Evolutionary conservation across 23 tunicate species (phyloP).

Genomic region (Trididemnum miniatum): DNA sequence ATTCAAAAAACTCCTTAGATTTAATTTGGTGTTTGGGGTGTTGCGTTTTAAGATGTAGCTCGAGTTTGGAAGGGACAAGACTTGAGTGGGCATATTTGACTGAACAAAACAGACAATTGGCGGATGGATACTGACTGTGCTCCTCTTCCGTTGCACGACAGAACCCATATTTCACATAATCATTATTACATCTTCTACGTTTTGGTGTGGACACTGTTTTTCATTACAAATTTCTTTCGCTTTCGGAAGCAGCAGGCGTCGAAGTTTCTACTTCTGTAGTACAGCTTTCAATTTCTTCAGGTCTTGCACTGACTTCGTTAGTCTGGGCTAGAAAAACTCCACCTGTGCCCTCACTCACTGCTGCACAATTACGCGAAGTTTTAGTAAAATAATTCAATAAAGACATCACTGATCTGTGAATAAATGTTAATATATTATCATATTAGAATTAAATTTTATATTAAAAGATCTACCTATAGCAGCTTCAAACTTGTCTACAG

Average conservation of each 20-base stretch:
- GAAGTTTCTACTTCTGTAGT: conserved; percentile 13
- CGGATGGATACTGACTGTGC: conserved; percentile 25
- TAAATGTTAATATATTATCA: not conserved
- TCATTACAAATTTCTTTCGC: conserved; percentile 11
- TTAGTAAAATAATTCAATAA: conserved; percentile 6
- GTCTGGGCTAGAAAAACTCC: conserved; percentile 1
- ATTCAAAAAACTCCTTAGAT: conserved; percentile 7
- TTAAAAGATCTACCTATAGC: not conserved
- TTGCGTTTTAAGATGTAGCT: conserved; percentile 23
- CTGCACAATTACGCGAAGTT: not conserved
- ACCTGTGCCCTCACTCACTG: conserved; percentile 12
- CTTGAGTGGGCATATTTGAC: conserved; percentile 21
- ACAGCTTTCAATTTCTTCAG: conserved; percentile 9
- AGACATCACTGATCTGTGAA: not conserved
- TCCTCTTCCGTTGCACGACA: conserved; percentile 16
- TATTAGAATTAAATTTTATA: not conserved
- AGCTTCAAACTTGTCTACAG: not conserved
- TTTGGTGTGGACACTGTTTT: conserved; percentile 19
- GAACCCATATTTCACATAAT: conserved; percentile 16
- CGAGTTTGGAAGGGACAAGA: conserved; percentile 9
- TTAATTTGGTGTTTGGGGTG: conserved; percentile 9
- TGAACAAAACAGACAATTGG: conserved; percentile 21
- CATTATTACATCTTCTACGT: conserved; percentile 23
- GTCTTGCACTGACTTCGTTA: conserved; percentile 14
- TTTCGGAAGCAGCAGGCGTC: conserved; percentile 13